Percentiles rank a stretch among this genome's conserved stretches.
phyloP scores from a whole-genome alignment of 2,797 vertebrate genomes.

The Gila robusta region DNA sequence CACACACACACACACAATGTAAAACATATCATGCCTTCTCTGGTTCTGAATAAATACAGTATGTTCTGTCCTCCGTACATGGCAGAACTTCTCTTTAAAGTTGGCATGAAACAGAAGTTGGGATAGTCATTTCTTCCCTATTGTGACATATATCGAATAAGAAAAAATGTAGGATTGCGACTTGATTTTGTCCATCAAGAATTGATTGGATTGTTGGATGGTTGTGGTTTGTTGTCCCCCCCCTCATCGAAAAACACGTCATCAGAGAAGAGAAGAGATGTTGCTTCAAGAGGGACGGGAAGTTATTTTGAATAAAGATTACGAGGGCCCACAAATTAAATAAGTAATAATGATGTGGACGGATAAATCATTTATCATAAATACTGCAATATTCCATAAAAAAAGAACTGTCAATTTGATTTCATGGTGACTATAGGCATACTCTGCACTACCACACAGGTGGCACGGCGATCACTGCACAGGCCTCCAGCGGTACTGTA shows the following conservation, averaged over 20 bases:
- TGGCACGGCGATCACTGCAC: constrained; percentile 80
- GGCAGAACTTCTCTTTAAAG: no score
- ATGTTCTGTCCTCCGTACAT: neutral
- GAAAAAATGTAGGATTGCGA: neutral
- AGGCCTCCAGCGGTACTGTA: constrained; percentile 78
- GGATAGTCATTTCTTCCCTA: neutral
- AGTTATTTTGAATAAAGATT: neutral
- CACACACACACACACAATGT: no score
- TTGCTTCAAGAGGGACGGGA: neutral
- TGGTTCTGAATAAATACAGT: neutral
- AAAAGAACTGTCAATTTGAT: neutral
- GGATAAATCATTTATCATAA: neutral
- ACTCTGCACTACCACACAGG: constrained; percentile 65
- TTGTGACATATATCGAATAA: neutral
- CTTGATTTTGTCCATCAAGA: neutral
- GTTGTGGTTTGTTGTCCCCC: neutral
- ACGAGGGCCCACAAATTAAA: neutral
- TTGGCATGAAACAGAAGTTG: neutral
- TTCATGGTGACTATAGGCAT: neutral
- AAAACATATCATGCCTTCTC: neutral
- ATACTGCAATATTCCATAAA: neutral
- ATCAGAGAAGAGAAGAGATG: neutral
- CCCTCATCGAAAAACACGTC: neutral
- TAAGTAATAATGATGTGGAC: neutral
- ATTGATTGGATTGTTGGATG: neutral